These are phyloP conservation scores for Coelopa frigida DNA, from an alignment of 1,140 invertebrate genomes.

Conservation along the genomic window DNA sequence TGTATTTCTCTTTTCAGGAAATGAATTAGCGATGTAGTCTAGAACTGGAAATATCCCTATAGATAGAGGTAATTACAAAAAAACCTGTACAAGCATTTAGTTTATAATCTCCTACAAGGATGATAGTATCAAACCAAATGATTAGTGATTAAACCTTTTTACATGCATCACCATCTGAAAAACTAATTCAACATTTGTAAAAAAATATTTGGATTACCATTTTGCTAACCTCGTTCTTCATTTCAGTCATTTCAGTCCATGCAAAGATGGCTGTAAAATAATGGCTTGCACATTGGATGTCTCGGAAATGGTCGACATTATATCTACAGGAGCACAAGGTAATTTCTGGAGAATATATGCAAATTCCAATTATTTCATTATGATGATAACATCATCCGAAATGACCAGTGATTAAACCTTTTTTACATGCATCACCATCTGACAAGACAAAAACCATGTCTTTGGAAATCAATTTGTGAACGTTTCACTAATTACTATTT, in stretches of 20 bases:
- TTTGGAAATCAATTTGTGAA: background rate
- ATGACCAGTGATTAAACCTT: constrained; percentile 21
- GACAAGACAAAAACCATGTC: constrained; percentile 6
- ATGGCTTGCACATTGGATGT: constrained; percentile 8
- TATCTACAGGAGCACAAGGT: background rate
- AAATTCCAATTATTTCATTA: background rate
- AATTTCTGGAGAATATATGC: background rate
- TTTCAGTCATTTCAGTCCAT: constrained; percentile 4
- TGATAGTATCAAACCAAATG: constrained; percentile 21
- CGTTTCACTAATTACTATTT: background rate
- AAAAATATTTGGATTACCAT: background rate
- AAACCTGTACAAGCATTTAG: background rate
- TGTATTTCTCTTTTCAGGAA: background rate
- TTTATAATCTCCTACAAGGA: background rate
- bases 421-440: constrained; percentile 32
- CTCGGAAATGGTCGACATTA: background rate
- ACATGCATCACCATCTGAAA: constrained; percentile 37
- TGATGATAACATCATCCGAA: constrained; percentile 22
- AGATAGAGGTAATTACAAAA: background rate
- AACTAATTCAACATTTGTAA: background rate
- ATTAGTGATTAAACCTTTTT: constrained; percentile 27
- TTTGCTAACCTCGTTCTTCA: no score
- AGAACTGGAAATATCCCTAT: background rate
- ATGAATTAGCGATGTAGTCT: background rate
- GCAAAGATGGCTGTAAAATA: background rate